These are phyloP conservation scores for Timandra comae DNA, from an alignment of 2,888 invertebrate species.

Conservation along the genomic window DNA sequence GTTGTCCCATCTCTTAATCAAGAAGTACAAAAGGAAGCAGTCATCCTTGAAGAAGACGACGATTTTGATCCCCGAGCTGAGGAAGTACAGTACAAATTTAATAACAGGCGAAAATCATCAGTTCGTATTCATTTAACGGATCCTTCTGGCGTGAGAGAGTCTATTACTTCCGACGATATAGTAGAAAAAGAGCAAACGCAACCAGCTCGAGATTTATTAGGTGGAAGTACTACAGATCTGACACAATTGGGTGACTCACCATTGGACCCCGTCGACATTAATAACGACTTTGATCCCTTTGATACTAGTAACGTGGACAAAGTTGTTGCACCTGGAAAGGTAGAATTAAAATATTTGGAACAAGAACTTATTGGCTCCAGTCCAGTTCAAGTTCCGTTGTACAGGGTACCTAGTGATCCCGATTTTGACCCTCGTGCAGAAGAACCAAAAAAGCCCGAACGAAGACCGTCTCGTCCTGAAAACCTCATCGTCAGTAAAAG, in stretches of 20 bases:
- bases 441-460: slow-evolving; percentile 64
- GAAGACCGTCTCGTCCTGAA: slow-evolving; percentile 81
- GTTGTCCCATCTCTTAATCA: slow-evolving; percentile 76
- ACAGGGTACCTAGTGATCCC: slow-evolving; percentile 81
- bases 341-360: slow-evolving; percentile 87
- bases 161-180: slow-evolving; percentile 72
- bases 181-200: slow-evolving; percentile 57
- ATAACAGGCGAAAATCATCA: slow-evolving; percentile 67
- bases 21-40: slow-evolving; percentile 58
- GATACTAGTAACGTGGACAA: slow-evolving; percentile 87
- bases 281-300: slow-evolving; percentile 85
- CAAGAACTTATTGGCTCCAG: slow-evolving; percentile 81
- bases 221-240: slow-evolving; percentile 86
- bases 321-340: slow-evolving; percentile 84
- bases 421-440: slow-evolving; percentile 89
- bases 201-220: slow-evolving; percentile 81
- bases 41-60: slow-evolving; percentile 66
- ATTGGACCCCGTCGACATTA: slow-evolving; percentile 78
- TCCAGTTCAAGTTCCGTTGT: slow-evolving; percentile 30
- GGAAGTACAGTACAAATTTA: slow-evolving; percentile 58
- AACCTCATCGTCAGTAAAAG: slow-evolving; percentile 71
- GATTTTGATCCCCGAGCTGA: slow-evolving; percentile 82
- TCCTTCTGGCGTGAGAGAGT: slow-evolving; percentile 78
- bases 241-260: slow-evolving; percentile 82
- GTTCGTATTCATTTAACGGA: slow-evolving; percentile 80